These are phyloP conservation scores for Tiliacea aurago DNA, from an alignment of 2,888 invertebrate genomes.

Conservation along the genomic window DNA sequence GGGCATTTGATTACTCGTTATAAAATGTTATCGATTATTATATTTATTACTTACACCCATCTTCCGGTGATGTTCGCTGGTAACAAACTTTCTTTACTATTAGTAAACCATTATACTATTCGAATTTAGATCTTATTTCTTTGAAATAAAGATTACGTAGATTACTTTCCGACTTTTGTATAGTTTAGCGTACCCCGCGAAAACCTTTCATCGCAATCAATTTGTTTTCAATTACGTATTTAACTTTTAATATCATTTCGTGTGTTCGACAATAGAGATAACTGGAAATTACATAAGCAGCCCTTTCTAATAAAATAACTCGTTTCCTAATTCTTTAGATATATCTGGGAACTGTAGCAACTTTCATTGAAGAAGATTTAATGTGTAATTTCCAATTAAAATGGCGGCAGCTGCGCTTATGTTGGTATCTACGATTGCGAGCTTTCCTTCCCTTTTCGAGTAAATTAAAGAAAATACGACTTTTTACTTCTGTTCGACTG, in stretches of 20 bases:
- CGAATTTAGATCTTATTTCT: constrained; percentile 26
- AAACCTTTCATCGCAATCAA: constrained; percentile 55
- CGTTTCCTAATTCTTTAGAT: constrained; percentile 36
- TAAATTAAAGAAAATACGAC: constrained; percentile 57
- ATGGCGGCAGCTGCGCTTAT: constrained; percentile 4
- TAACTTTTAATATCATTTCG: constrained; percentile 52
- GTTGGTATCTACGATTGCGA: constrained; percentile 2
- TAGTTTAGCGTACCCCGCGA: constrained; percentile 10
- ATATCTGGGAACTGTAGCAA: constrained; percentile 45
- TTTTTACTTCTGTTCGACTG: constrained; percentile 43
- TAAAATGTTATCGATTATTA: constrained; percentile 66
- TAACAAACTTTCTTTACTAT: constrained; percentile 50
- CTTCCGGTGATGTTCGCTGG: constrained; percentile 55
- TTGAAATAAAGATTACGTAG: not conserved
- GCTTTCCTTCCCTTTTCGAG: constrained; percentile 63
- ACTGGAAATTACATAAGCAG: constrained; percentile 49
- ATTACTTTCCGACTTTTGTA: not conserved
- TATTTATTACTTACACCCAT: constrained; percentile 61
- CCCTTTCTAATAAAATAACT: constrained; percentile 58
- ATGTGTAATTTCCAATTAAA: constrained; percentile 51
- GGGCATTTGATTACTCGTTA: constrained; percentile 67
- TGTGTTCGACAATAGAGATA: constrained; percentile 57
- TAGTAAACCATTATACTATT: constrained; percentile 6
- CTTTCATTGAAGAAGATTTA: constrained; percentile 45
- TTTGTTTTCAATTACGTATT: constrained; percentile 62